Percentiles rank a stretch among this genome's conserved stretches.
Conservation (phyloP, 1,140 invertebrate genomes). For the Reticulitermes speratus region DNA sequence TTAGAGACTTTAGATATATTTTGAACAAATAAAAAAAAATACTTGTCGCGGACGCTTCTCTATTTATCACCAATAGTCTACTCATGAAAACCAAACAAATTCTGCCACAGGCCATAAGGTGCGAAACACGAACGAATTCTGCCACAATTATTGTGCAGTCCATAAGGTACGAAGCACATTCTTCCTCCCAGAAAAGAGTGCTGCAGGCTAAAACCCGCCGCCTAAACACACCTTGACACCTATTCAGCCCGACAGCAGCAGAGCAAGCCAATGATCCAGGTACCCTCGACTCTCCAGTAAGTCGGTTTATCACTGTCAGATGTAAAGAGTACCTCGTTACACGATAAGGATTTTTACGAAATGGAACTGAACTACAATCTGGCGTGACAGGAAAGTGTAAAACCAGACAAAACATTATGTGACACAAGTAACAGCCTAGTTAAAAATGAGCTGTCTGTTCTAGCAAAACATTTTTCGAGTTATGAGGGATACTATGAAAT, state of each 20-base stretch:
- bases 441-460: too few species aligned
- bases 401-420: too few species aligned
- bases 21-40: too few species aligned
- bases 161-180: not conserved
- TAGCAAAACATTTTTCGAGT: too few species aligned
- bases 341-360: not conserved
- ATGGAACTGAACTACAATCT: not conserved
- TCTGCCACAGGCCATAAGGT: too few species aligned
- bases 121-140: not conserved
- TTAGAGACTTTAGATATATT: too few species aligned
- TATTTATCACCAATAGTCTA: too few species aligned
- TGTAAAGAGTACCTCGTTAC: not conserved
- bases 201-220: not conserved
- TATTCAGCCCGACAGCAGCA: not conserved
- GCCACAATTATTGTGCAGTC: not conserved
- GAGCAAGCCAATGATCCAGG: conserved; percentile 13
- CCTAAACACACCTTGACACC: conserved; percentile 11
- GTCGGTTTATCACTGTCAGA: conserved; percentile 15
- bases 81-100: too few species aligned
- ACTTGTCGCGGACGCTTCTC: too few species aligned
- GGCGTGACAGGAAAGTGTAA: too few species aligned
- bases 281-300: not conserved
- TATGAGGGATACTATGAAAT: too few species aligned
- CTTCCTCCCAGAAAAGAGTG: not conserved
- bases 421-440: too few species aligned